phyloP scores from a whole-genome alignment of 1,140 invertebrate genomes.

The Rhopalosiphum padi region DNA sequence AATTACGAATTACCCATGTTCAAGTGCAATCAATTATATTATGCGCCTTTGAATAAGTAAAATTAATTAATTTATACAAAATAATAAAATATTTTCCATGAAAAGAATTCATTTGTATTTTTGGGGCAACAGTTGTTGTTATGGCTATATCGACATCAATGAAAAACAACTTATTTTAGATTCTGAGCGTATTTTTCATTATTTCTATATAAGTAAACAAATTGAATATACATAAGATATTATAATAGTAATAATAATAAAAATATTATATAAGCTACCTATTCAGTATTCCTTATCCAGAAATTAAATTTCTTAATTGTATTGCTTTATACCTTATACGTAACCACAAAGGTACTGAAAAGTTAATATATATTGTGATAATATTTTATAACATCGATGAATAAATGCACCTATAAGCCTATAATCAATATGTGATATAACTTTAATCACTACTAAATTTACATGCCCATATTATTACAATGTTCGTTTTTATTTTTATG shows the following conservation, averaged over 20 bases:
- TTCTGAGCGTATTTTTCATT: not conserved
- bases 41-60: not conserved
- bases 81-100: not conserved
- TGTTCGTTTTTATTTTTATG: not conserved
- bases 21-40: not conserved
- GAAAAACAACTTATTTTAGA: not conserved
- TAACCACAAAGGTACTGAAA: not conserved
- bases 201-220: not conserved
- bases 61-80: not conserved
- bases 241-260: not conserved
- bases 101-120: not conserved
- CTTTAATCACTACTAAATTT: too few species aligned
- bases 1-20: not conserved
- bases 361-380: not conserved
- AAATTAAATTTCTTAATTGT: not conserved
- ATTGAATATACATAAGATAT: not conserved
- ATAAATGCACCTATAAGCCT: not conserved
- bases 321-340: not conserved
- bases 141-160: not conserved
- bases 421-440: not conserved
- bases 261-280: not conserved
- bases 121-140: not conserved
- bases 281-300: not conserved
- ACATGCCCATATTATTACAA: too few species aligned
- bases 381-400: not conserved